phyloP scores from a whole-genome alignment of 2,888 invertebrate genomes.

The Ligdia adustata region DNA sequence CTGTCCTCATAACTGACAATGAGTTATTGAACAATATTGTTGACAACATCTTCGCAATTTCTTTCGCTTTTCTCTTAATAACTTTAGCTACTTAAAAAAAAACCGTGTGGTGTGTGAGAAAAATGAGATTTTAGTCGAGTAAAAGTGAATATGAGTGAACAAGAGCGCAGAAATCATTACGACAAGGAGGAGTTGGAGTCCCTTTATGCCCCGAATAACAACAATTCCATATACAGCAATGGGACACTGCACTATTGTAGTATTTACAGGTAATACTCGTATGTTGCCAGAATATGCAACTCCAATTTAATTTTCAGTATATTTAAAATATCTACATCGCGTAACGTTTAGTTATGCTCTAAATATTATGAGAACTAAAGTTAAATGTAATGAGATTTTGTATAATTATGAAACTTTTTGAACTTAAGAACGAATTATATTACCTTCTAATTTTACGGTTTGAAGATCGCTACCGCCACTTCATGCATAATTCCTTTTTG shows the following conservation, averaged over 20 bases:
- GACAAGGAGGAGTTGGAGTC: slow-evolving; percentile 68
- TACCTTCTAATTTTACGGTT: too few relatives aligned
- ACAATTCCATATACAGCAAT: slow-evolving; percentile 81
- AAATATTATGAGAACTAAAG: neutral
- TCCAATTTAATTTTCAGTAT: neutral
- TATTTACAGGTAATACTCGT: slow-evolving; percentile 71
- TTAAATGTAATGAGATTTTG: neutral
- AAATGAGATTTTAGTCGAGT: slow-evolving; percentile 35
- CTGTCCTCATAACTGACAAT: slow-evolving; percentile 74
- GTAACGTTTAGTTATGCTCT: neutral
- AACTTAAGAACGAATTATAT: too few relatives aligned
- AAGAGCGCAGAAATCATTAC: slow-evolving; percentile 63
- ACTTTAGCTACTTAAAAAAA: too few relatives aligned
- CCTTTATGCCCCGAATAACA: slow-evolving; percentile 69
- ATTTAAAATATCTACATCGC: neutral
- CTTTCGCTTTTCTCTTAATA: slow-evolving; percentile 17
- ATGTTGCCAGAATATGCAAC: too few relatives aligned
- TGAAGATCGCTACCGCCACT: too few relatives aligned
- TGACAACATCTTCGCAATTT: slow-evolving; percentile 25
- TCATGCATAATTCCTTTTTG: too few relatives aligned
- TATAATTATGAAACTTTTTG: neutral
- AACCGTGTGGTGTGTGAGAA: slow-evolving; percentile 38
- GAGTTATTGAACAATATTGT: slow-evolving; percentile 62
- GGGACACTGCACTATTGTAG: slow-evolving; percentile 85
- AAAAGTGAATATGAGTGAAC: slow-evolving; percentile 67